phyloP scores from a whole-genome alignment of 2,113 vertebrate species.

The Hiodon tergisus region DNA sequence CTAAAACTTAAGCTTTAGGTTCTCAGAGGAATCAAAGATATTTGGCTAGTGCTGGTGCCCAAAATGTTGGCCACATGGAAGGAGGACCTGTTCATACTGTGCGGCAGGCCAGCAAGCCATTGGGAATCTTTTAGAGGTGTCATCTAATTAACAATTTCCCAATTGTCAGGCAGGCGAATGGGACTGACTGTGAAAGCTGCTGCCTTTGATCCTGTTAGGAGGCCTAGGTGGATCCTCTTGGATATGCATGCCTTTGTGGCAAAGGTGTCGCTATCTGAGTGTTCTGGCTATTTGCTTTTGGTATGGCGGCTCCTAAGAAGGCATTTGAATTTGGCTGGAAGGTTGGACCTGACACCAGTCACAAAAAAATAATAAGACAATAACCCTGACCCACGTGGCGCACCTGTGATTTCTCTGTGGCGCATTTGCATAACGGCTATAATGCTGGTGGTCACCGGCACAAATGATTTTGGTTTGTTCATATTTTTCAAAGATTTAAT shows the following conservation, averaged over 20 bases:
- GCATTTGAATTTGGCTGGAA: not conserved
- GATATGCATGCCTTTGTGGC: not conserved
- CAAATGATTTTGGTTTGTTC: no score
- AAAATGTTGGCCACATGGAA: no score
- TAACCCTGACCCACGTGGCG: constrained; percentile 18
- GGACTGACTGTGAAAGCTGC: no score
- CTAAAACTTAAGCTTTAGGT: no score
- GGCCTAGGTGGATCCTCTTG: not conserved
- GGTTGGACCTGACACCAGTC: constrained; percentile 6
- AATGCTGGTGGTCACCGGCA: not conserved
- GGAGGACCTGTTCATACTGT: no score
- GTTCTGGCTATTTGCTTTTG: not conserved
- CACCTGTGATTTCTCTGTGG: constrained; percentile 24
- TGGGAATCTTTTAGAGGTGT: no score
- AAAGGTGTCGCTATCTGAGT: not conserved
- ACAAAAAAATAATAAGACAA: constrained; percentile 18
- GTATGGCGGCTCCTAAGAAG: not conserved
- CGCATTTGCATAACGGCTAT: constrained; percentile 33
- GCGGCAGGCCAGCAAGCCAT: no score
- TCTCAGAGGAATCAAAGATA: no score
- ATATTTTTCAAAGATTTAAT: no score
- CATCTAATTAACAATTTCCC: no score
- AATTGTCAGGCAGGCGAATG: no score
- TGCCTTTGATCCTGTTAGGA: not conserved
- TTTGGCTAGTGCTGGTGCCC: no score